A percentile compares a stretch with the other conserved stretches of the same genome.
Evolutionary conservation across 2,888 invertebrate species (phyloP).

Genomic region (Nemotelus pantherinus): DNA sequence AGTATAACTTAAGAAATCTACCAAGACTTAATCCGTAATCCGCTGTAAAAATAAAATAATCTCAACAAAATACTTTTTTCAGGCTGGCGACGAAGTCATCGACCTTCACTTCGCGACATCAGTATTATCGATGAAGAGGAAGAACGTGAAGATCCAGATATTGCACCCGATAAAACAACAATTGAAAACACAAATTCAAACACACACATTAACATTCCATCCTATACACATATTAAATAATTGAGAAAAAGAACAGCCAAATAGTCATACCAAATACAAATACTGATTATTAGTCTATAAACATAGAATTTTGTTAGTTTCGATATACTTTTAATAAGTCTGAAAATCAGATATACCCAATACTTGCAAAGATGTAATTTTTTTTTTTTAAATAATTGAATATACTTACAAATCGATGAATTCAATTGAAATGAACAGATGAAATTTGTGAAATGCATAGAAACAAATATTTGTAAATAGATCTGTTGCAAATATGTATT

Average conservation of each 20-base stretch:
- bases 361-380: too few species aligned
- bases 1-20: neutral
- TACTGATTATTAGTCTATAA: too few species aligned
- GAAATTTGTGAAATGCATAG: too few species aligned
- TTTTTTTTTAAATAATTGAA: too few species aligned
- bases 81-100: conserved; percentile 83
- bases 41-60: neutral
- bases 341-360: too few species aligned
- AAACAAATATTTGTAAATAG: too few species aligned
- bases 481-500: too few species aligned
- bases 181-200: conserved; percentile 62
- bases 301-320: too few species aligned
- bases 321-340: too few species aligned
- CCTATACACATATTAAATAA: conserved; percentile 52
- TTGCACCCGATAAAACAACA: conserved; percentile 59
- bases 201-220: conserved; percentile 53
- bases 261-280: too few species aligned
- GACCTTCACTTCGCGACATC: conserved; percentile 86
- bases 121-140: conserved; percentile 88
- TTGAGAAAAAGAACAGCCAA: neutral
- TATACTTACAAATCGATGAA: too few species aligned
- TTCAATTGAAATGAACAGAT: too few species aligned
- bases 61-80: conserved; percentile 43
- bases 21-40: neutral
- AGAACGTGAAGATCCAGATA: conserved; percentile 69